phyloP scores from a whole-genome alignment of 2,888 invertebrate species.

The Catocala sponsa region DNA sequence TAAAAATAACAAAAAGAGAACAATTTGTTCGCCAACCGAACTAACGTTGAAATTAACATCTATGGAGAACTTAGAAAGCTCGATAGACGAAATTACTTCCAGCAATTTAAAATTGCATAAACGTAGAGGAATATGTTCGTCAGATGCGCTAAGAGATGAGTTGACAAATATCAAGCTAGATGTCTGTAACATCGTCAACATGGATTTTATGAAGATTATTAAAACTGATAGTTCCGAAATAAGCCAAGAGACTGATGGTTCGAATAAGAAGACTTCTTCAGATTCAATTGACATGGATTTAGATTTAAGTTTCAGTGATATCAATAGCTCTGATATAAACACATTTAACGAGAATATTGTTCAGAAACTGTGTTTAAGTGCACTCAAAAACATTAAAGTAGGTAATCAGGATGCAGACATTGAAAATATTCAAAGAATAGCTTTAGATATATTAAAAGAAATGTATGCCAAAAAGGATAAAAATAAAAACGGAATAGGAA shows the following conservation, averaged over 20 bases:
- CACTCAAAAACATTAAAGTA: conserved; percentile 86
- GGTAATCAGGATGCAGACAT: conserved; percentile 87
- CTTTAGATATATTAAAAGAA: conserved; percentile 85
- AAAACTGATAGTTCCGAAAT: conserved; percentile 79
- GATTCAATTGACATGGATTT: conserved; percentile 86
- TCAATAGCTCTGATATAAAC: conserved; percentile 86
- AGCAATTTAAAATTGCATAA: conserved; percentile 83
- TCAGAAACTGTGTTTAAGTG: conserved; percentile 85
- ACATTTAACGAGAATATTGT: conserved; percentile 87
- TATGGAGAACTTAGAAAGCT: conserved; percentile 78
- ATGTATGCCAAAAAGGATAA: conserved; percentile 85
- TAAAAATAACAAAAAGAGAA: conserved; percentile 68
- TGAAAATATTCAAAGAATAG: conserved; percentile 86
- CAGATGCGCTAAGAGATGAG: conserved; percentile 82
- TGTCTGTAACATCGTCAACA: conserved; percentile 70
- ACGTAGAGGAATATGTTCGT: conserved; percentile 87
- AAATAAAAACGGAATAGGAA: conserved; percentile 70
- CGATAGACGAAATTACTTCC: conserved; percentile 81
- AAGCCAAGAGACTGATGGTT: conserved; percentile 82
- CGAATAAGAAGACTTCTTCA: conserved; percentile 85
- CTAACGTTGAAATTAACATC: conserved; percentile 79
- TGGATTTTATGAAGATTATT: conserved; percentile 74
- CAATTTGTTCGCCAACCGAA: conserved; percentile 85
- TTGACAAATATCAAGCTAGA: conserved; percentile 74
- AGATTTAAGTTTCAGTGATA: conserved; percentile 86